A percentile compares a stretch with the other conserved stretches of the same genome.
Conservation (phyloP, 2,113 vertebrate genomes). For the Sardina pilchardus region DNA sequence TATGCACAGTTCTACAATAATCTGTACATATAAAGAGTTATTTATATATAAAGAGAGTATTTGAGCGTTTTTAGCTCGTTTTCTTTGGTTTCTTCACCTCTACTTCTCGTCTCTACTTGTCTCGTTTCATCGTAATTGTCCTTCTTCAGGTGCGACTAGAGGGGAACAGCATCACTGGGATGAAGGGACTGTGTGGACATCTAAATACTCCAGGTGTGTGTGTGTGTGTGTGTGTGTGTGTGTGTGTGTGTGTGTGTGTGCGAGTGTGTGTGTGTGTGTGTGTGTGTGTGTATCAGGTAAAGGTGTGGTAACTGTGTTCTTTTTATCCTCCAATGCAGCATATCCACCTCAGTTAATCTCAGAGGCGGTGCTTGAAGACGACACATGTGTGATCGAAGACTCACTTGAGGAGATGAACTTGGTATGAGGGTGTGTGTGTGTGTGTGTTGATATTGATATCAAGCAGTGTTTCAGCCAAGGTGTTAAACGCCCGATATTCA, state of each 20-base stretch:
- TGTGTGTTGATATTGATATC: background rate
- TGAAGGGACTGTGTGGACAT: slow-evolving; percentile 67
- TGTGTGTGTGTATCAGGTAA: background rate
- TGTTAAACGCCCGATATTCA: too few species aligned
- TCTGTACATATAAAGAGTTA: too few species aligned
- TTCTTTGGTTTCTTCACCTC: background rate
- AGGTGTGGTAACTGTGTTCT: background rate
- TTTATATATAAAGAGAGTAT: too few species aligned
- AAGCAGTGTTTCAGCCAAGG: too few species aligned
- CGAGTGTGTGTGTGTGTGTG: background rate
- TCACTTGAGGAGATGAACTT: fast-evolving
- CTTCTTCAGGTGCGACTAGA: slow-evolving; percentile 62
- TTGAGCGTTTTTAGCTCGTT: too few species aligned
- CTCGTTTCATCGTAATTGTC: background rate
- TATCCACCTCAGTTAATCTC: slow-evolving; percentile 41
- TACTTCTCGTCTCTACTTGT: too few species aligned
- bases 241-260: background rate
- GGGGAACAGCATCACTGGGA: slow-evolving; percentile 41
- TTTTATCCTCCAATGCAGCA: background rate
- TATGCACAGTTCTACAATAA: too few species aligned
- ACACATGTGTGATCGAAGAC: slow-evolving; percentile 58
- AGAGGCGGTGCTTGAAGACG: slow-evolving; percentile 35
- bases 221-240: background rate
- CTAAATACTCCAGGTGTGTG: slow-evolving; percentile 35
- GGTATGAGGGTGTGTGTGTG: slow-evolving; percentile 37